Percentiles rank a stretch among this genome's conserved stretches.
Conservation (phyloP, 2,113 vertebrate species). For the Pygoscelis adeliae region DNA sequence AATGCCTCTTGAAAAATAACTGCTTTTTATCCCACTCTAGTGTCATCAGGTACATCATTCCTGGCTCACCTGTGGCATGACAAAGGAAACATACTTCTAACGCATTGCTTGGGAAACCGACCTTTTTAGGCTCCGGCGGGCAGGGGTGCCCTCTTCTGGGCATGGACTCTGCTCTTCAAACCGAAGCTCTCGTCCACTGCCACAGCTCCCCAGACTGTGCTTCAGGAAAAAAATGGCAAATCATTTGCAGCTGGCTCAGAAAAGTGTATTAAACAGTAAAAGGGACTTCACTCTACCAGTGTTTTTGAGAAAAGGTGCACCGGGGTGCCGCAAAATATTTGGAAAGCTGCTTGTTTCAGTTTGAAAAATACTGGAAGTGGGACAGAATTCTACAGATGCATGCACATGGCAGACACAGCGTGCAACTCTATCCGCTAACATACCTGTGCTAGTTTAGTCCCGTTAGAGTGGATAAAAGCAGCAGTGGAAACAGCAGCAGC, state of each 20-base stretch:
- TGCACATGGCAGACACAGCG: fast-evolving
- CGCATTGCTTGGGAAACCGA: fast-evolving
- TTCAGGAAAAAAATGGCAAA: not conserved
- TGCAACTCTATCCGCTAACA: not conserved
- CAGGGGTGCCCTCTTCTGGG: not conserved
- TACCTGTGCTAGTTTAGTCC: not conserved
- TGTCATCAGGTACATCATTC: not conserved
- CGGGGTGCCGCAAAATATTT: not conserved
- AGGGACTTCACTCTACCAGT: not conserved
- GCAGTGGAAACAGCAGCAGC: not conserved
- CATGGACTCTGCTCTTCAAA: not conserved
- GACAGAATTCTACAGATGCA: not conserved
- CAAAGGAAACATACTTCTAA: fast-evolving
- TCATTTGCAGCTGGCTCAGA: not conserved
- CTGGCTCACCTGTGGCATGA: not conserved
- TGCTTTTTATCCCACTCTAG: not conserved
- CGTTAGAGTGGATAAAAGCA: not conserved
- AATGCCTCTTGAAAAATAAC: not conserved
- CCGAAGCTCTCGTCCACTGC: not conserved
- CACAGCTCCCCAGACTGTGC: fast-evolving
- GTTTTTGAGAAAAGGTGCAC: not conserved
- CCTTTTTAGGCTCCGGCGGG: not conserved
- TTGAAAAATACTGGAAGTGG: not conserved
- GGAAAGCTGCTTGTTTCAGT: not conserved
- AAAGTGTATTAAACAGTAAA: not conserved